phyloP scores from a whole-genome alignment of 1,140 invertebrate species.

The Palaemon carinicauda region DNA sequence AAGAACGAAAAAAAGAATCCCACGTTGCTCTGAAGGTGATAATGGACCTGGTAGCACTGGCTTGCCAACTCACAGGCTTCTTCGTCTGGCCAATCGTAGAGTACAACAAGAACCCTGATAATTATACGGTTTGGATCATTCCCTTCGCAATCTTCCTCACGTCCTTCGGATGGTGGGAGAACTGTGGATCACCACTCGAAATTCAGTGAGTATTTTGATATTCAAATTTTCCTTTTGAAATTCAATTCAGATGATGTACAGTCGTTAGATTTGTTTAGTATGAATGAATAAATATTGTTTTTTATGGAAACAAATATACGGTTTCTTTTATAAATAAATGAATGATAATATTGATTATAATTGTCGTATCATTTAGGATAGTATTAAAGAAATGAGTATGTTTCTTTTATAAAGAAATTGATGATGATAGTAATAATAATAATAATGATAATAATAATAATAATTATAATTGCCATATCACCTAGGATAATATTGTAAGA shows the following conservation, averaged over 20 bases:
- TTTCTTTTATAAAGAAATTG: too few species aligned
- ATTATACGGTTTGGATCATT: constrained; percentile 76
- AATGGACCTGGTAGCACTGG: constrained; percentile 82
- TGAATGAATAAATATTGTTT: background rate
- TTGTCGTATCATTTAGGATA: too few species aligned
- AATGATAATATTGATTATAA: too few species aligned
- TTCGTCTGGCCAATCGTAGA: constrained; percentile 83
- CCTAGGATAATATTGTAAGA: too few species aligned
- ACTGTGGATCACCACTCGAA: constrained; percentile 87
- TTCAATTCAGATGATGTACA: too few species aligned
- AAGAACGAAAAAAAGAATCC: constrained; percentile 80
- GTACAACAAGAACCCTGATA: constrained; percentile 64
- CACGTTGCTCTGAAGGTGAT: constrained; percentile 81
- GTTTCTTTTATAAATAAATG: background rate
- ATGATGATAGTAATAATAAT: too few species aligned
- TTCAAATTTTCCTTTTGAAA: too few species aligned
- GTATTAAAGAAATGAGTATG: too few species aligned
- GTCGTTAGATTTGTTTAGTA: background rate
- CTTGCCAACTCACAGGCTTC: constrained; percentile 86
- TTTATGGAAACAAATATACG: background rate
- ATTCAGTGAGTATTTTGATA: constrained; percentile 68
- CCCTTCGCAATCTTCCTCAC: constrained; percentile 84
- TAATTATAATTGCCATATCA: too few species aligned
- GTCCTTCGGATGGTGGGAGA: constrained; percentile 96
- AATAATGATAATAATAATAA: too few species aligned